phyloP scores from a whole-genome alignment of 2,113 vertebrate species.

The Mormyrus iriodes region DNA sequence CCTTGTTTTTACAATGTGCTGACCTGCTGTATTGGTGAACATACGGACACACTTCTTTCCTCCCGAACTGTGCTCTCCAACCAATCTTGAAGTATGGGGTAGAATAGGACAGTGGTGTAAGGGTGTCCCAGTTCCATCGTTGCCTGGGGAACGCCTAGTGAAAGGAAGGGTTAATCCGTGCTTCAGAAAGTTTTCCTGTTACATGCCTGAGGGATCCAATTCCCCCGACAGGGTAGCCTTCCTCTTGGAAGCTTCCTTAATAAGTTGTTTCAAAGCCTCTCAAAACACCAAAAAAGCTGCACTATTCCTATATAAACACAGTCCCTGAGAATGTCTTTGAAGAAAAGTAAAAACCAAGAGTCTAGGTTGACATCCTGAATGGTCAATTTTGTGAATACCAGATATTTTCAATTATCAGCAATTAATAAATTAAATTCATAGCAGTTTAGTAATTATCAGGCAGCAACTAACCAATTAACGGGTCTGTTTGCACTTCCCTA shows the following conservation, averaged over 20 bases:
- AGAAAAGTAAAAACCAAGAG: not conserved
- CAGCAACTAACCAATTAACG: not conserved
- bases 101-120: not conserved
- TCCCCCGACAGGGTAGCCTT: not conserved
- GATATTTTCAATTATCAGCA: not conserved
- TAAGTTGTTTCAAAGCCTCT: constrained; percentile 15
- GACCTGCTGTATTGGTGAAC: not conserved
- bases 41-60: not conserved
- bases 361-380: not conserved
- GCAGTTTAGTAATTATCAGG: not conserved
- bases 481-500: not conserved
- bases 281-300: not conserved
- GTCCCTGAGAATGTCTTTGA: not conserved
- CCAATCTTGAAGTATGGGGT: not conserved
- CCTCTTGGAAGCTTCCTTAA: constrained; percentile 14
- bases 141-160: not conserved
- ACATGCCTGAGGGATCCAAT: constrained; percentile 12
- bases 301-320: not conserved
- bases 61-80: not conserved
- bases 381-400: not conserved
- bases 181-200: constrained; percentile 9
- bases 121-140: not conserved
- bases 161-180: constrained; percentile 9
- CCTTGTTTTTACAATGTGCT: not conserved
- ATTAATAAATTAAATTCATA: not conserved